phyloP scores from a whole-genome alignment of 2,888 invertebrate genomes.

The Tryphoninae sp. region DNA sequence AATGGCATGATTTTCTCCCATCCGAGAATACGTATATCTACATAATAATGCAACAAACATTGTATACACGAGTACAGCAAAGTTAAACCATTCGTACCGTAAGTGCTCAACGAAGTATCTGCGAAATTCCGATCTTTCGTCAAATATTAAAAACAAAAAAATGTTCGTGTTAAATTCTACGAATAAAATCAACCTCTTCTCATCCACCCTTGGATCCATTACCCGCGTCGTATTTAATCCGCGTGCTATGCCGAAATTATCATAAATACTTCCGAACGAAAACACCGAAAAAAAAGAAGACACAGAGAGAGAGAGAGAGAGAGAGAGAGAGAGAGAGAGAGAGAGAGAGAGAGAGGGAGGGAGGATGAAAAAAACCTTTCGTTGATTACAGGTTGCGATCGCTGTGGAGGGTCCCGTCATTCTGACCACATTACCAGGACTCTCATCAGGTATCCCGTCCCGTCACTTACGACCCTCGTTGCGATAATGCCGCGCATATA shows the following conservation, averaged over 20 bases:
- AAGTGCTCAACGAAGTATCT: conserved; percentile 13
- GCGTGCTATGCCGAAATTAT: conserved; percentile 17
- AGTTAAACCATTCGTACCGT: neutral
- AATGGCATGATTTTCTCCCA: conserved; percentile 51
- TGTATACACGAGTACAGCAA: neutral
- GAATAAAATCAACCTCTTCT: conserved; percentile 43
- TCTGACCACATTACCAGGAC: neutral
- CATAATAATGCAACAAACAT: neutral
- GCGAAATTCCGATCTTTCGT: conserved; percentile 13
- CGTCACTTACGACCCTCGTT: conserved; percentile 25
- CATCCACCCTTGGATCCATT: neutral
- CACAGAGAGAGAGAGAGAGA: neutral
- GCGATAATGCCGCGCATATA: conserved; percentile 3
- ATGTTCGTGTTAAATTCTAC: conserved; percentile 17
- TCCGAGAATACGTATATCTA: conserved; percentile 5
- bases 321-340: neutral
- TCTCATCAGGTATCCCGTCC: conserved; percentile 6
- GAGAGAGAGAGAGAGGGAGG: neutral
- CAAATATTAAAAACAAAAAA: conserved; percentile 18
- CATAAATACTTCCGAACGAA: conserved; percentile 36
- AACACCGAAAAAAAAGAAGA: conserved; percentile 11
- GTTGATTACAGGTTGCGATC: conserved; percentile 35
- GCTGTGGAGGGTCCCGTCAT: conserved; percentile 46
- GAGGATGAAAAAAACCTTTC: conserved; percentile 29
- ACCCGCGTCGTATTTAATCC: conserved; percentile 12